Conservation (phyloP, 2,113 vertebrate species). For the Anser brachyrhynchus region DNA sequence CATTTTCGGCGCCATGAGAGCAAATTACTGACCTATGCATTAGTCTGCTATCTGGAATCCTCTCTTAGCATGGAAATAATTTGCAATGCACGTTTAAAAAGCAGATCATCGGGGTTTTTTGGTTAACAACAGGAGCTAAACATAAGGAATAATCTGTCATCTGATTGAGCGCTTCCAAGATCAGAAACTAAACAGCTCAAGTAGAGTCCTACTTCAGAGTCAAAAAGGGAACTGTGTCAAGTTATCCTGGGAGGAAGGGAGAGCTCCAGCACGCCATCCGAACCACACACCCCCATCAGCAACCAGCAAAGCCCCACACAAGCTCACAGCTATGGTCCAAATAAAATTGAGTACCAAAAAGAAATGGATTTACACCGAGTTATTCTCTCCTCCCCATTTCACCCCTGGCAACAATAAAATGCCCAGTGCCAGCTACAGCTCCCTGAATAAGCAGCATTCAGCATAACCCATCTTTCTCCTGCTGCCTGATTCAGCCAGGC, state of each 20-base stretch:
- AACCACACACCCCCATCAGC: neutral
- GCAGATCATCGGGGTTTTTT: neutral
- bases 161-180: neutral
- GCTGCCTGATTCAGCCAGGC: neutral
- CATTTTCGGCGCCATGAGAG: neutral
- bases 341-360: neutral
- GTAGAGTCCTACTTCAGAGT: neutral
- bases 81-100: neutral
- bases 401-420: neutral
- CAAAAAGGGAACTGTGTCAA: neutral
- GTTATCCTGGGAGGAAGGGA: neutral
- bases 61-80: neutral
- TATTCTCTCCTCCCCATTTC: neutral
- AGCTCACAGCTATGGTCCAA: neutral
- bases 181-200: neutral
- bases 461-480: constrained; percentile 3
- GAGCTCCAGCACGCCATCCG: neutral
- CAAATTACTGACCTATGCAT: neutral
- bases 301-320: neutral
- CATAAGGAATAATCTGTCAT: neutral
- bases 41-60: neutral
- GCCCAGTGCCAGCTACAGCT: neutral
- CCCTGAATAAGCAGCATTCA: neutral
- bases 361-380: neutral
- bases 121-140: neutral